Conservation (phyloP, 2,113 vertebrate species). For the Myotis davidii region DNA sequence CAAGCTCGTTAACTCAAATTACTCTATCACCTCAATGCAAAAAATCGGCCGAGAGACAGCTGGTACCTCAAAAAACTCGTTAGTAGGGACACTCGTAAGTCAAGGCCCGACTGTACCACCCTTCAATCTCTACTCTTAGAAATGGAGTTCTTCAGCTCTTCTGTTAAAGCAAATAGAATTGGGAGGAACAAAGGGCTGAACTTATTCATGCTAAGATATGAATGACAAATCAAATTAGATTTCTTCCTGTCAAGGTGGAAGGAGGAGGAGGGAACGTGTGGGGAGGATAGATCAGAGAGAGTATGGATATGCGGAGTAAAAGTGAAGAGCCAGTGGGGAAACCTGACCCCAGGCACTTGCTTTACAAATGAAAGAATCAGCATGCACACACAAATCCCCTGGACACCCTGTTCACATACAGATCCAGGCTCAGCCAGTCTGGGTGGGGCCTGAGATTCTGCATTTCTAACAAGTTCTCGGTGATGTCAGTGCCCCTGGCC, state of each 20-base stretch:
- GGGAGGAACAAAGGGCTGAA: neutral
- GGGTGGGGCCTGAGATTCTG: neutral
- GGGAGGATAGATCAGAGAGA: neutral
- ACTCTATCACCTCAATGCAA: too few species aligned
- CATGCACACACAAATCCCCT: neutral
- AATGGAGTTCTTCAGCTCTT: neutral
- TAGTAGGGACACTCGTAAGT: too few species aligned
- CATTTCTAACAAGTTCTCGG: neutral
- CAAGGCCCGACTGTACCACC: too few species aligned
- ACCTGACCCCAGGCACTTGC: neutral
- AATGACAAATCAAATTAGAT: neutral
- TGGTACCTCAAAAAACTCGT: too few species aligned
- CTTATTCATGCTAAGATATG: neutral
- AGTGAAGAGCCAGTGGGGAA: neutral
- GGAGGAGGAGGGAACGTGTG: neutral
- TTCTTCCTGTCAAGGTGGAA: neutral
- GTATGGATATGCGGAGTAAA: neutral
- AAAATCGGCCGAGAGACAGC: too few species aligned
- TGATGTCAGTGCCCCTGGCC: neutral
- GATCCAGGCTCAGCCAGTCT: neutral
- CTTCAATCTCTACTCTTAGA: neutral
- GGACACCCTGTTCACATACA: neutral
- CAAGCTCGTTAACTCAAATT: too few species aligned
- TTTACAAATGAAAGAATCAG: neutral
- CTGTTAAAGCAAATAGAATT: neutral